These are phyloP conservation scores for Argyresthia albistria DNA, from an alignment of 2,888 invertebrate genomes.

Conservation along the genomic window DNA sequence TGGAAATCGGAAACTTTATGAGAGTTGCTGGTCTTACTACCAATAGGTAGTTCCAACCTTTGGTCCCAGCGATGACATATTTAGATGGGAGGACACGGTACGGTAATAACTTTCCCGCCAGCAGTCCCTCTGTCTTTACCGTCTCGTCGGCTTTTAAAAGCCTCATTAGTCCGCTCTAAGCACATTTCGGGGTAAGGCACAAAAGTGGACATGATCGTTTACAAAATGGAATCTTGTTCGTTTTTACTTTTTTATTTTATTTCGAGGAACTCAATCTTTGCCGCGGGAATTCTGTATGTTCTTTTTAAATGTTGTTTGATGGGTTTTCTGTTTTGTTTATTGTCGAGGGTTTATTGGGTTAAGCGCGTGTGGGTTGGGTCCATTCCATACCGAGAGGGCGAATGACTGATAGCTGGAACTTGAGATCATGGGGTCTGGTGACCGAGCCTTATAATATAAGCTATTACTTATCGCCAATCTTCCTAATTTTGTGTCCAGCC, in stretches of 20 bases:
- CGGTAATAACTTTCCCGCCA: neutral
- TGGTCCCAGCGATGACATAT: neutral
- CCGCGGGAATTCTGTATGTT: neutral
- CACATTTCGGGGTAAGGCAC: neutral
- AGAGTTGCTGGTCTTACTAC: too few relatives aligned
- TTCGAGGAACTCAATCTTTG: slow-evolving; percentile 42
- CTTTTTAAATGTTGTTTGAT: neutral
- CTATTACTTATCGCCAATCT: too few relatives aligned
- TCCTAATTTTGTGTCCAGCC: too few relatives aligned
- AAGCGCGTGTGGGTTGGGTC: too few relatives aligned
- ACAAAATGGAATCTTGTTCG: slow-evolving; percentile 34
- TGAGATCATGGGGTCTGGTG: too few relatives aligned
- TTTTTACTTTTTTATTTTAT: slow-evolving; percentile 33
- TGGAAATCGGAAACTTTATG: too few relatives aligned
- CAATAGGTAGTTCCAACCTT: slow-evolving; percentile 6
- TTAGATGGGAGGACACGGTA: neutral
- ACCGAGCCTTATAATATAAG: too few relatives aligned
- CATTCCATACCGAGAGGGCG: too few relatives aligned
- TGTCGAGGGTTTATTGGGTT: too few relatives aligned
- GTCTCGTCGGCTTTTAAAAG: neutral
- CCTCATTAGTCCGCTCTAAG: neutral
- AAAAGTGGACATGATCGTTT: slow-evolving; percentile 30
- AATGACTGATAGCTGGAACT: too few relatives aligned
- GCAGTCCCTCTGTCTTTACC: neutral
- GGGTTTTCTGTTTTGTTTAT: neutral